phyloP scores from a whole-genome alignment of 2,888 invertebrate species.

The Elmis aenea region DNA sequence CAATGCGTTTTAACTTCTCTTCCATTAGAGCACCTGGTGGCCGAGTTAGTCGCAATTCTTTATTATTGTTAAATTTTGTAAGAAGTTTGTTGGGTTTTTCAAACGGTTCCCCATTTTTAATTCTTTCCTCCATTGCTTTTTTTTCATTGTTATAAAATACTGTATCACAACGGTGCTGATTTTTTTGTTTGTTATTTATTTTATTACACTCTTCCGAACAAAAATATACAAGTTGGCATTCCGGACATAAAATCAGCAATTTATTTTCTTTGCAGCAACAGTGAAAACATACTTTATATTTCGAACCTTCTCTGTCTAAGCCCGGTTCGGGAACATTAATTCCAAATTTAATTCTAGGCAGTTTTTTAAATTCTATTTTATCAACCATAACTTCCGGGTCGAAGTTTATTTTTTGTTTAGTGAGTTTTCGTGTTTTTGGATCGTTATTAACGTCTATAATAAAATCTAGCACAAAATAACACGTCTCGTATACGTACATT shows the following conservation, averaged over 20 bases:
- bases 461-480: slow-evolving; percentile 12
- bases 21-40: too few relatives aligned
- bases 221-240: slow-evolving; percentile 37
- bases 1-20: too few relatives aligned
- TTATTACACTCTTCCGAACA: slow-evolving; percentile 39
- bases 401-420: slow-evolving; percentile 1
- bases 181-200: slow-evolving; percentile 25
- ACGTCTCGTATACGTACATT: too few relatives aligned
- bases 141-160: slow-evolving; percentile 23
- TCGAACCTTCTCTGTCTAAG: slow-evolving; percentile 20
- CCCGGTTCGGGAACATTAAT: slow-evolving; percentile 17
- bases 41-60: too few relatives aligned
- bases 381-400: slow-evolving; percentile 6
- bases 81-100: too few relatives aligned
- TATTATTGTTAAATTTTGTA: too few relatives aligned
- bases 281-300: slow-evolving; percentile 39
- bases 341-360: not conserved
- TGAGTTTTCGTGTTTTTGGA: not conserved
- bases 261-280: slow-evolving; percentile 31
- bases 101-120: slow-evolving; percentile 1
- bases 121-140: slow-evolving; percentile 4
- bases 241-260: slow-evolving; percentile 34
- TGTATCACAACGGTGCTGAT: slow-evolving; percentile 23
- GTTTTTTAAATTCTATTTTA: slow-evolving; percentile 5
- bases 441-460: slow-evolving; percentile 5